Evolutionary conservation across 2,888 invertebrate species (phyloP).

Genomic region (Liodrosophila aerea): DNA sequence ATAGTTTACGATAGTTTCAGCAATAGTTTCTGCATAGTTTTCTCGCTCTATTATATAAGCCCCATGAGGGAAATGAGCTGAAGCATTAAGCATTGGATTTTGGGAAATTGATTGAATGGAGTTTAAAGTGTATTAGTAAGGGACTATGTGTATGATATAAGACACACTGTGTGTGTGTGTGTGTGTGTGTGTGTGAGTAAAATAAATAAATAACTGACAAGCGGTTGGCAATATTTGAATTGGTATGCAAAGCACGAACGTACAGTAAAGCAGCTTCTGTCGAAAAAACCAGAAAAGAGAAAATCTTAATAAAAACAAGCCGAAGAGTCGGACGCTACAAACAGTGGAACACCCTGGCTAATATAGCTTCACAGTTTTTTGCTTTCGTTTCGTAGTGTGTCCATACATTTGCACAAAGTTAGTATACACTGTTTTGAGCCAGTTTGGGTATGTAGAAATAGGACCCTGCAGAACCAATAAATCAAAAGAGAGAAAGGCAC

Average conservation of each 20-base stretch:
- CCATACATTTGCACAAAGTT: too few relatives aligned
- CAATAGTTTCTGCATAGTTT: too few relatives aligned
- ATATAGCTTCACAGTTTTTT: too few relatives aligned
- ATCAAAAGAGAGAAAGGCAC: constrained; percentile 19
- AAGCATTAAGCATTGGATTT: neutral
- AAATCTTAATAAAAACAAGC: constrained; percentile 33
- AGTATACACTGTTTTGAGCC: too few relatives aligned
- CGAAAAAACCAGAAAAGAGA: constrained; percentile 44
- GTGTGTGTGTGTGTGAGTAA: constrained; percentile 1
- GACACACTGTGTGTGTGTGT: neutral
- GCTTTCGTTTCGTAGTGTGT: too few relatives aligned
- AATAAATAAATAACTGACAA: constrained; percentile 35
- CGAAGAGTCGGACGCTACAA: too few relatives aligned
- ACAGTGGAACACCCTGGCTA: too few relatives aligned
- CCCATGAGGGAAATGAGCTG: too few relatives aligned
- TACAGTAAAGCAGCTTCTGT: too few relatives aligned
- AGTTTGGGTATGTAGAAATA: too few relatives aligned
- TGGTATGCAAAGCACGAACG: constrained; percentile 54
- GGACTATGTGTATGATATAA: neutral
- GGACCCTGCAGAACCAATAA: constrained; percentile 10
- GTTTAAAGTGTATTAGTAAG: constrained; percentile 14
- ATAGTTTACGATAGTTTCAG: too few relatives aligned
- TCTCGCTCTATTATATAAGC: too few relatives aligned
- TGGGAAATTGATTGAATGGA: constrained; percentile 20
- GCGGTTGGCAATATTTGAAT: constrained; percentile 2